Base-by-base conservation (phyloP, 2,113 vertebrate genomes). In the Rhegmatorhina hoffmannsi region DNA sequence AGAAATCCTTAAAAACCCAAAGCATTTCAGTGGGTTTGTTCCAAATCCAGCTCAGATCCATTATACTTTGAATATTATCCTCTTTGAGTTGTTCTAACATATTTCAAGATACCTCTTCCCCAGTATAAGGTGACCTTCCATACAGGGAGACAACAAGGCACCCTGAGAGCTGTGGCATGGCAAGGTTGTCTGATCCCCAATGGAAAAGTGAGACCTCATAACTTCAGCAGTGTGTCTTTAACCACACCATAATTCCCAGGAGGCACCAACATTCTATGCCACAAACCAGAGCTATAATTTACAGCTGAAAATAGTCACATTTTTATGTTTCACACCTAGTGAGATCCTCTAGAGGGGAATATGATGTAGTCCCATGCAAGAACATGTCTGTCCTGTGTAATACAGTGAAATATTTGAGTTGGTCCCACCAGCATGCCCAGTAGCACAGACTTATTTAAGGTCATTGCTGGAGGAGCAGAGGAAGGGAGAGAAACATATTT, bases 281-380 rank as follows among this genome's bases (percentile, higher is more conserved):
- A 72, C 93, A 93, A 94, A 83, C 29, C 72, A 93, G 52, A 91
- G 29, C 24, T 84, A 56, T 83, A 55, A 38, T 88, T 88, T 83
- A 46, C 89, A 76, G 62, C 67, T 77, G 47, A 88, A 94, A 72
- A 56, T 50, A 46, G 49, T 40, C 38, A 72, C 7, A 11, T 86
- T 90, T 88, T 77, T 72, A 81, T 92, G 92, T 87, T 91, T 93
- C 82, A 91, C 47, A 66, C 72, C 47, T 77, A 67, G 20, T 34
- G 76, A 86, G 21, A n/a, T 91, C 38, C 28, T 93, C 58, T 31
- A 56, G 70, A 59, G 25, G 18, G 34, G 47, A 83, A 33, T 55
- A 69, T 6, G 46, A 64, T 58, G 40, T 25, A 66, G 36, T 36
- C 14, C 52, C 31, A 5, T 6, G 52, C 33, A 76, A 72, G 62